Conservation (phyloP, 2,888 invertebrate genomes). For the Brachyptera risi region DNA sequence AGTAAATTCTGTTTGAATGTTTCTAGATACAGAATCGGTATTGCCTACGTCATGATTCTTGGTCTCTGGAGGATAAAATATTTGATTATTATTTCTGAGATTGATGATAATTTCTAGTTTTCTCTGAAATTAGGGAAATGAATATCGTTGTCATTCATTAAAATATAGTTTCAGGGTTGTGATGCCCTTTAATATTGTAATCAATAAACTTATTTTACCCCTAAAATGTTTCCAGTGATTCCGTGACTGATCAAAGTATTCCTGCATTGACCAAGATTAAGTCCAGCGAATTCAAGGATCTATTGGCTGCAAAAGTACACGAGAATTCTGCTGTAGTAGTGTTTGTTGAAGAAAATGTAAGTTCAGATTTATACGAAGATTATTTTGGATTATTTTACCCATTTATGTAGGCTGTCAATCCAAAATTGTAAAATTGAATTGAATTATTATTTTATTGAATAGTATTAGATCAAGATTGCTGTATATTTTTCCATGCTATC, state of each 20-base stretch:
- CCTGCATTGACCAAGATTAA: constrained; percentile 23
- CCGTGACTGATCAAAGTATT: not conserved
- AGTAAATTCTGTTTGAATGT: no score
- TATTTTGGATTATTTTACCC: not conserved
- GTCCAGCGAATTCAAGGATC: constrained; percentile 24
- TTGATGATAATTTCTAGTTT: not conserved
- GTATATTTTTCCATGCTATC: not conserved
- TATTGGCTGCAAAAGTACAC: constrained; percentile 20
- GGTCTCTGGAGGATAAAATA: no score
- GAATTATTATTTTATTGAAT: not conserved
- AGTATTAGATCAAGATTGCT: no score
- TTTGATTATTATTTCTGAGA: not conserved
- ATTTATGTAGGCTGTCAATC: no score
- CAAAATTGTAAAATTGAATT: not conserved
- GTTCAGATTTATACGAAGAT: not conserved
- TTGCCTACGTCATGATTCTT: no score
- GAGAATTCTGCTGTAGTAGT: constrained; percentile 41
- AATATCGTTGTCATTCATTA: no score
- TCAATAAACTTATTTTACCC: not conserved
- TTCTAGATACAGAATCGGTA: no score
- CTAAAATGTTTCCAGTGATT: constrained; percentile 25
- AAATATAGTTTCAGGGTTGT: no score
- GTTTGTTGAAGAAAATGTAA: constrained; percentile 48
- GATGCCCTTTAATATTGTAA: no score
- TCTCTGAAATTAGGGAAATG: no score